Percentiles rank a stretch among this genome's conserved stretches.
These are phyloP conservation scores for Ephialtes manifestator DNA, from an alignment of 2,888 invertebrate species.

Conservation along the genomic window DNA sequence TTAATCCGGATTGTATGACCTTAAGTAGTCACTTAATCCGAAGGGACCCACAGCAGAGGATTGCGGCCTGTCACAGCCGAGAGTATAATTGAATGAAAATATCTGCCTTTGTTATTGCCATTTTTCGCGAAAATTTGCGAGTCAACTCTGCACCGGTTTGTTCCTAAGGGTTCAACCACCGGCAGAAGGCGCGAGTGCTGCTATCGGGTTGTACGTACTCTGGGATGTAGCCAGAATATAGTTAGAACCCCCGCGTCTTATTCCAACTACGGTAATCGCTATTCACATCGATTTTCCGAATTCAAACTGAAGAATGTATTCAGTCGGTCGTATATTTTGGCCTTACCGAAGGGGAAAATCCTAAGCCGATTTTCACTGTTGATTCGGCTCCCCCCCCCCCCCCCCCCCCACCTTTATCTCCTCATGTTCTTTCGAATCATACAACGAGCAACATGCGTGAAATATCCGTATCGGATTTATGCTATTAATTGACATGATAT, in stretches of 20 bases:
- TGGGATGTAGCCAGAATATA: background rate
- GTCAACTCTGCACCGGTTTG: background rate
- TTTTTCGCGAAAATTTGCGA: conserved; percentile 46
- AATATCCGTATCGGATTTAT: background rate
- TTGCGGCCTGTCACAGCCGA: background rate
- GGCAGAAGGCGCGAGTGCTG: background rate
- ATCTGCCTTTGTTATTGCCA: conserved; percentile 24
- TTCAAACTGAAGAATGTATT: background rate
- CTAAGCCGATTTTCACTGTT: background rate
- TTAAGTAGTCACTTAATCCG: conserved; percentile 48
- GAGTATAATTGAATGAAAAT: conserved; percentile 32
- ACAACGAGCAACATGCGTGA: background rate
- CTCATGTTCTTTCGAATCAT: background rate
- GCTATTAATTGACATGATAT: background rate
- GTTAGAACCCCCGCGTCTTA: conserved; percentile 16
- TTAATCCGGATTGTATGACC: conserved; percentile 36
- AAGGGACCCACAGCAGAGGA: background rate
- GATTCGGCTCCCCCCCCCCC: background rate
- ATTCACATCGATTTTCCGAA: conserved; percentile 28
- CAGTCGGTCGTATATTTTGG: conserved; percentile 14
- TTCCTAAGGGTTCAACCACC: background rate
- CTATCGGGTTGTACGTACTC: background rate
- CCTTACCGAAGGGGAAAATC: background rate
- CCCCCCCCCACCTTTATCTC: too few species aligned
- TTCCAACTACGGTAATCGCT: conserved; percentile 1